Percentiles rank a stretch among this genome's conserved stretches.
phyloP scores from a whole-genome alignment of 2,888 invertebrate genomes.

The Lutraria lutraria region DNA sequence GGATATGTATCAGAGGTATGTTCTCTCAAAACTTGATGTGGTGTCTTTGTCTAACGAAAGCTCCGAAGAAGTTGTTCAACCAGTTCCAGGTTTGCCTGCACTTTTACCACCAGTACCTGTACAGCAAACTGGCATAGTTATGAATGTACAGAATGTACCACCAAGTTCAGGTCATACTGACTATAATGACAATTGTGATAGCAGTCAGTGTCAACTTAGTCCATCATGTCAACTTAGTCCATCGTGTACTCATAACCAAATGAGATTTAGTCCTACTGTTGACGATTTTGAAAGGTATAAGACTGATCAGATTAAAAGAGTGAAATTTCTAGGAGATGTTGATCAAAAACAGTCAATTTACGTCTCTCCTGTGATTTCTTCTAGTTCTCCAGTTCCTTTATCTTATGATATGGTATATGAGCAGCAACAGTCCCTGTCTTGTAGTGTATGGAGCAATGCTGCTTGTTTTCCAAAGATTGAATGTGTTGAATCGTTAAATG shows the following conservation, averaged over 20 bases:
- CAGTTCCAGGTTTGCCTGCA: constrained; percentile 1
- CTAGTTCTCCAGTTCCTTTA: not conserved
- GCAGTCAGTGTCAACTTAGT: not conserved
- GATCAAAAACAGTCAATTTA: not conserved
- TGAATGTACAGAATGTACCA: not conserved
- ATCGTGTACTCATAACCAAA: not conserved
- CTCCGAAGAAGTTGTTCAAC: not conserved
- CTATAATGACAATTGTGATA: too few species aligned
- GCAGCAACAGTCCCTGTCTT: not conserved
- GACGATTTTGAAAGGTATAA: constrained; percentile 45
- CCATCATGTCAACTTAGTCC: not conserved
- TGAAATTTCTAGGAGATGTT: not conserved
- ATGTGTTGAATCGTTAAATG: not conserved
- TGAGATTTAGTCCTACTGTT: constrained; percentile 30
- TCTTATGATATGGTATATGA: not conserved
- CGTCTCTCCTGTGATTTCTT: not conserved
- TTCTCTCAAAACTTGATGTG: constrained; percentile 15
- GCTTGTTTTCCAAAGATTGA: not conserved
- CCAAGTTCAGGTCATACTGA: not conserved
- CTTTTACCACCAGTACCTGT: not conserved
- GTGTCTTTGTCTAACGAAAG: not conserved
- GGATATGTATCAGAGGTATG: constrained; percentile 22
- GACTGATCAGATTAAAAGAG: not conserved
- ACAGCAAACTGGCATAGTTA: not conserved
- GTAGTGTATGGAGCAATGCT: not conserved